These are phyloP conservation scores for Geotrupes spiniger DNA, from an alignment of 2,888 invertebrate species.

Conservation along the genomic window DNA sequence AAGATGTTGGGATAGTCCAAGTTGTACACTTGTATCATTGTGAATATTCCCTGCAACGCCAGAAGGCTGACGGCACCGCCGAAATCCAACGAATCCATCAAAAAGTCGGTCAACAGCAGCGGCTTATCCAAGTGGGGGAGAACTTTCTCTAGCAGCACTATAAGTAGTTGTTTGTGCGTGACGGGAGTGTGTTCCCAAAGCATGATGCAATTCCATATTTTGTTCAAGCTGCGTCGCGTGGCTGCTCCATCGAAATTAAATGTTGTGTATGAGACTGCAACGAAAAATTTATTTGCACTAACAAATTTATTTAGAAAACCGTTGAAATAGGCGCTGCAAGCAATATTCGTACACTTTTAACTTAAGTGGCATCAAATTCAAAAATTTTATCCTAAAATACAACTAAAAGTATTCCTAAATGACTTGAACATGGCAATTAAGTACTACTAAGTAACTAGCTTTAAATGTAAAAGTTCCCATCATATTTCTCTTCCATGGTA, in stretches of 20 bases:
- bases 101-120: conserved; percentile 82
- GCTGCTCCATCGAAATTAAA: conserved; percentile 60
- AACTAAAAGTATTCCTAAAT: too few relatives aligned
- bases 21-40: conserved; percentile 86
- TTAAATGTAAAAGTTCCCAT: too few relatives aligned
- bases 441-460: too few relatives aligned
- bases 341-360: too few relatives aligned
- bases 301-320: too few relatives aligned
- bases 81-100: conserved; percentile 84
- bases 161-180: conserved; percentile 74
- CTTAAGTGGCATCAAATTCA: too few relatives aligned
- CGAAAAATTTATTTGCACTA: too few relatives aligned
- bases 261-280: conserved; percentile 32
- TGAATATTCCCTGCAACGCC: conserved; percentile 82
- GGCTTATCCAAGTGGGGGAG: conserved; percentile 79
- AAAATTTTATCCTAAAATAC: too few relatives aligned
- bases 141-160: conserved; percentile 78
- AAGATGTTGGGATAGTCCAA: conserved; percentile 95
- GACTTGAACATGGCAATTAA: too few relatives aligned
- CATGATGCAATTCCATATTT: conserved; percentile 75
- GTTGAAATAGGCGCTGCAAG: too few relatives aligned
- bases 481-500: too few relatives aligned
- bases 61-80: conserved; percentile 86
- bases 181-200: conserved; percentile 67
- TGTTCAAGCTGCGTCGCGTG: conserved; percentile 61